Percentiles rank a stretch among this genome's conserved stretches.
These are phyloP conservation scores for Actinia tenebrosa DNA, from an alignment of 64 coral and sea anemone genomes.

Conservation along the genomic window DNA sequence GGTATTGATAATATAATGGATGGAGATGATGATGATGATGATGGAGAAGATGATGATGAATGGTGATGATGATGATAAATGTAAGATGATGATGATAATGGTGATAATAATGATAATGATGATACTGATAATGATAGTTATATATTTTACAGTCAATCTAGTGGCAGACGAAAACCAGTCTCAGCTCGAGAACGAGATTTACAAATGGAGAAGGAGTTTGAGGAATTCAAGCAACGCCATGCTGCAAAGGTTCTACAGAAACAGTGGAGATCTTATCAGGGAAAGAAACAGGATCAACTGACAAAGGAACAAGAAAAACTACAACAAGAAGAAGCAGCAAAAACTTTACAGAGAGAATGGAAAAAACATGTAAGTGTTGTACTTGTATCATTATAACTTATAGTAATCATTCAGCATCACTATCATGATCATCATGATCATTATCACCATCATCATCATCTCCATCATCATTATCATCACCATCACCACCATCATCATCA, in stretches of 20 bases:
- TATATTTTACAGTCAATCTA: background rate
- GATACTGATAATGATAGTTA: background rate
- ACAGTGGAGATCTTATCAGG: constrained; percentile 29
- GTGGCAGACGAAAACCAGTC: constrained; percentile 10
- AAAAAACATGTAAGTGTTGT: constrained; percentile 50
- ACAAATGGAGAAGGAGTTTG: constrained; percentile 39
- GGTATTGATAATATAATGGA: background rate
- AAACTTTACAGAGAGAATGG: constrained; percentile 83
- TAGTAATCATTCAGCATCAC: too few species aligned
- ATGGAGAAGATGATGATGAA: background rate
- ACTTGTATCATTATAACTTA: background rate
- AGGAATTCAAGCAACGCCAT: constrained; percentile 44
- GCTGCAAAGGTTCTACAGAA: constrained; percentile 49
- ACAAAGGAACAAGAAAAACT: constrained; percentile 11
- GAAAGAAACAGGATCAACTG: background rate
- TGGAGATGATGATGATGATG: background rate
- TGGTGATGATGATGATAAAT: background rate
- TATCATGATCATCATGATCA: too few species aligned
- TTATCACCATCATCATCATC: too few species aligned
- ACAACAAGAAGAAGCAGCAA: constrained; percentile 60
- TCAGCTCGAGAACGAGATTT: constrained; percentile 18
- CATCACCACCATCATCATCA: too few species aligned
- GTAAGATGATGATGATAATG: background rate
- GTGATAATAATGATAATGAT: background rate
- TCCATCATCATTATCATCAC: too few species aligned